These are phyloP conservation scores for Microcebus lehilahytsara DNA, from an alignment of 2,113 vertebrate species.

Conservation along the genomic window DNA sequence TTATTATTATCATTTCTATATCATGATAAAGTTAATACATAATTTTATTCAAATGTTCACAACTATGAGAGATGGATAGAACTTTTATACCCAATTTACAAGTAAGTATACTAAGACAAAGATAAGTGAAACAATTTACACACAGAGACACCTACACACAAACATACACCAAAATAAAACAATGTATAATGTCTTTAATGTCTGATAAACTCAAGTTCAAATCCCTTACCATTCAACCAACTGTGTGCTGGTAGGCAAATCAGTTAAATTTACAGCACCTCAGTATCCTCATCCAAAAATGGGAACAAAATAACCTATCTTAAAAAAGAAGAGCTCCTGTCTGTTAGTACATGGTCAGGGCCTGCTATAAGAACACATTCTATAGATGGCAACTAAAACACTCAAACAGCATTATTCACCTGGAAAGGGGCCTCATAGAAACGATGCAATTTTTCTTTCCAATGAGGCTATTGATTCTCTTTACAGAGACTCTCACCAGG, in stretches of 20 bases:
- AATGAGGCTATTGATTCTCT: slow-evolving; percentile 80
- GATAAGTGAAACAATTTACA: neutral
- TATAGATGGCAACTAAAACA: slow-evolving; percentile 27
- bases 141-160: neutral
- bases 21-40: slow-evolving; percentile 19
- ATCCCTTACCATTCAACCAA: neutral
- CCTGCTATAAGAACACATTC: neutral
- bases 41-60: slow-evolving; percentile 38
- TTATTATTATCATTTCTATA: neutral
- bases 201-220: slow-evolving; percentile 4
- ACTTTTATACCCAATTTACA: neutral
- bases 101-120: neutral
- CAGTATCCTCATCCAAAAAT: slow-evolving; percentile 11
- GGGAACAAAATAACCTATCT: neutral
- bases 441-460: slow-evolving; percentile 79
- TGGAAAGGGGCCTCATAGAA: slow-evolving; percentile 70
- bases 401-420: slow-evolving; percentile 44
- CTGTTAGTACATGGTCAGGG: neutral
- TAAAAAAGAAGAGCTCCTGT: neutral
- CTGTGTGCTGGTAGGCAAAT: neutral
- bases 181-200: neutral
- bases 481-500: slow-evolving; percentile 79
- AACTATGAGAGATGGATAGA: neutral
- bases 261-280: neutral
- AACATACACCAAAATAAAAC: too few species aligned